phyloP scores from a whole-genome alignment of 2,888 invertebrate genomes.

The Protophormia terraenovae region DNA sequence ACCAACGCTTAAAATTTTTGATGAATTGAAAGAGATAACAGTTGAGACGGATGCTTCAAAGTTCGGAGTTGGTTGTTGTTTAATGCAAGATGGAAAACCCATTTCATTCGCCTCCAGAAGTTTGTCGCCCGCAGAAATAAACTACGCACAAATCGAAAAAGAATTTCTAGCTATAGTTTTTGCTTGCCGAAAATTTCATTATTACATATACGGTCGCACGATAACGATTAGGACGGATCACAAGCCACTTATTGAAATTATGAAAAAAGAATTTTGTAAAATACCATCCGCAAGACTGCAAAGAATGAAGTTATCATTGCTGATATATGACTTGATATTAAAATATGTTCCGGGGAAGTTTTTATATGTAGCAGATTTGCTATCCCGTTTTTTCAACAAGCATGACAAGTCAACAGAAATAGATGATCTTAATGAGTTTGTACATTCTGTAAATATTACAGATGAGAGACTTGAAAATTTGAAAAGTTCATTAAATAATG shows the following conservation, averaged over 20 bases:
- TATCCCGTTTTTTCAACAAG: conserved; percentile 31
- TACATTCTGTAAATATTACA: conserved; percentile 65
- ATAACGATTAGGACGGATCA: conserved; percentile 73
- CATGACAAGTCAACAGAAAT: conserved; percentile 22
- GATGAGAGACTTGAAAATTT: conserved; percentile 50
- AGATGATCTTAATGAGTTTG: conserved; percentile 27
- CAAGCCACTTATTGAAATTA: conserved; percentile 73
- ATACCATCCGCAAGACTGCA: conserved; percentile 71
- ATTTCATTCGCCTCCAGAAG: conserved; percentile 76
- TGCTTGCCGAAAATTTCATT: conserved; percentile 76
- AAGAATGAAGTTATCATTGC: conserved; percentile 71
- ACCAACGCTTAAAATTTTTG: conserved; percentile 7
- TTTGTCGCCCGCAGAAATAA: conserved; percentile 62
- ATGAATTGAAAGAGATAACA: conserved; percentile 69
- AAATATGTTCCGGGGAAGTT: conserved; percentile 58
- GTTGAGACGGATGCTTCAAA: conserved; percentile 74
- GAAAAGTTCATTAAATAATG: neutral
- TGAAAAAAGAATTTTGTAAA: conserved; percentile 72
- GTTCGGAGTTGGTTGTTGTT: conserved; percentile 65
- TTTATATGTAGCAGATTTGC: conserved; percentile 63
- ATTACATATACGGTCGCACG: conserved; percentile 72
- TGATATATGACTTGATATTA: conserved; percentile 69
- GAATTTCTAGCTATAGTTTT: conserved; percentile 76
- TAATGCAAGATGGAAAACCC: conserved; percentile 75
- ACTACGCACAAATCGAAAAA: conserved; percentile 78